Base-by-base conservation (phyloP, 2,113 vertebrate genomes). In the Ancistrus triradiatus region DNA sequence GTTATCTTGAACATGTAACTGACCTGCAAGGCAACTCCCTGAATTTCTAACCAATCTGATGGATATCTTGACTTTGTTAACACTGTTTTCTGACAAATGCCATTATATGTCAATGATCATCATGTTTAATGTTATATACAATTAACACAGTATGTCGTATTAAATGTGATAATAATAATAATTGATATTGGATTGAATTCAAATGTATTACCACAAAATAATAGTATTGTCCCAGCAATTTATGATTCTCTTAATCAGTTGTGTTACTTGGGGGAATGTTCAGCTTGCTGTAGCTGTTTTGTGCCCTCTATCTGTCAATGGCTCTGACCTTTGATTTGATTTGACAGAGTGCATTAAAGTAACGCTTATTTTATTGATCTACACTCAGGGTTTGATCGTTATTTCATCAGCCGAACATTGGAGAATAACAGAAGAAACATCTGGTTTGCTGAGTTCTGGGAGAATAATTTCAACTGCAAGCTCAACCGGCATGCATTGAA, bases 401-500 rank as follows among this genome's bases (percentile, higher is more conserved):
- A 90, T 77, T 89, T 90, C 83, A 87, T 83, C 77, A 87, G 84
- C 68, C 84, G 88, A 25, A 87, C 85, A 1, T 74, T 90, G 73
- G 87, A 90, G 56, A 90, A 90, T 82, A 90, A 90, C 82, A 83
- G 88, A 78, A 81, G 87, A 59, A 90, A 90, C 80, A 89, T 90
- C 72, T 90, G 88, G 88, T 90, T 90, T 47, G 88, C 88, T 0
- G 88, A 90, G 75, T 90, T 89, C 78, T 90, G 88, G 88, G 88
- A 90, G 77, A 88, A 89, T 72, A 88, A 90, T 77, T 97, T 97
- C 78, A 91, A 81, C 74, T 97, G 94, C 80, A 93, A 89, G 65
- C 88, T 97, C 71, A 92, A 85, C 72, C 83, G 88, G 3, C 88
- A 90, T 1, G 87, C 74, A 10, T 70, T 79, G 74, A 87, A 86